Conservation (phyloP, 2,888 invertebrate genomes). For the Ceriagrion tenellum region DNA sequence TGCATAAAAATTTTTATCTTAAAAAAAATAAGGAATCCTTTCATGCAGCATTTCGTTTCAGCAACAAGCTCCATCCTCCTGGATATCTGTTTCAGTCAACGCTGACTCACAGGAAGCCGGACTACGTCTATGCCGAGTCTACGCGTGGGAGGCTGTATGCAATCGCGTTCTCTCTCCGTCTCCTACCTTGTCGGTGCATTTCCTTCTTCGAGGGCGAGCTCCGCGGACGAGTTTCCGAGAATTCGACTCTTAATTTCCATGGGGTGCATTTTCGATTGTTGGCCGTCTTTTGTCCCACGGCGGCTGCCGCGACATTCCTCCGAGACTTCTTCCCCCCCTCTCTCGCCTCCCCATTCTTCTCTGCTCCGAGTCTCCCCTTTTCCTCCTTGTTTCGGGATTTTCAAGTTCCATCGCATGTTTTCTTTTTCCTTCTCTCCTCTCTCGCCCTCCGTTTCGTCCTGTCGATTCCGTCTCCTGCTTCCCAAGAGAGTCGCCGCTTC, state of each 20-base stretch:
- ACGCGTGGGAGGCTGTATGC: background rate
- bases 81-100: too few species aligned
- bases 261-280: conserved; percentile 14
- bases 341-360: background rate
- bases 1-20: too few species aligned
- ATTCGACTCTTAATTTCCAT: conserved; percentile 24
- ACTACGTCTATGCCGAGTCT: background rate
- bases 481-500: background rate
- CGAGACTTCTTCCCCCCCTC: background rate
- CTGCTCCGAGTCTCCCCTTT: background rate
- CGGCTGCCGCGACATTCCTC: background rate
- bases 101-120: background rate
- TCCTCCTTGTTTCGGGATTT: background rate
- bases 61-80: too few species aligned
- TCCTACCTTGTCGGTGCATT: background rate
- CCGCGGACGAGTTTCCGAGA: background rate
- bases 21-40: too few species aligned
- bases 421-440: background rate
- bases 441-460: background rate
- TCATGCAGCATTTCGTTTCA: too few species aligned
- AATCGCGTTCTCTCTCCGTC: background rate
- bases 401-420: background rate
- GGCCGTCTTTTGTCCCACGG: conserved; percentile 9
- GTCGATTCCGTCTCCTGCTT: background rate
- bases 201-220: background rate